Conservation (phyloP, 92 coral and sea anemone genomes). For the Virgularia gustaviana region DNA sequence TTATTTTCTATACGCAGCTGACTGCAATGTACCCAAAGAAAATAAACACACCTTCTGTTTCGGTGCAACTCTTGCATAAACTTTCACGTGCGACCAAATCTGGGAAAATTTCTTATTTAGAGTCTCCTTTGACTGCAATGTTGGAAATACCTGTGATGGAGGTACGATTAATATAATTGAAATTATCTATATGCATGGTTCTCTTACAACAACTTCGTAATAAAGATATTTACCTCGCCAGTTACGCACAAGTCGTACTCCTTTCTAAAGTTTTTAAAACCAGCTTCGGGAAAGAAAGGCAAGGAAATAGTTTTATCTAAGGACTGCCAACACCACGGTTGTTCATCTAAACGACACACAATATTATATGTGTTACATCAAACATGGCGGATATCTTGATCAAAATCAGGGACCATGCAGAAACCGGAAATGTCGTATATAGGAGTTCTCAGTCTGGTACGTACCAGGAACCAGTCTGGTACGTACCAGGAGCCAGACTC, state of each 20-base stretch:
- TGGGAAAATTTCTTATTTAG: conserved; percentile 57
- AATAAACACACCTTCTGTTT: conserved; percentile 99
- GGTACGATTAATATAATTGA: too few species aligned
- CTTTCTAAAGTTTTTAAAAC: conserved; percentile 56
- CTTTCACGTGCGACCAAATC: conserved; percentile 69
- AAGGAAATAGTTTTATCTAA: conserved; percentile 75
- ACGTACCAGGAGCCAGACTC: too few species aligned
- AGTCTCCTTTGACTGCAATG: conserved; percentile 54
- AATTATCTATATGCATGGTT: too few species aligned
- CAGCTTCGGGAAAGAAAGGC: conserved; percentile 78
- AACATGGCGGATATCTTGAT: too few species aligned
- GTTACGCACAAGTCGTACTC: conserved; percentile 89
- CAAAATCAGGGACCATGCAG: too few species aligned
- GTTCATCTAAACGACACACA: conserved; percentile 50
- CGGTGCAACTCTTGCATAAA: conserved; percentile 95
- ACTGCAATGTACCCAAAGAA: too few species aligned
- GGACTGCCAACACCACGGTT: conserved; percentile 92
- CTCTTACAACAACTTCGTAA: background rate
- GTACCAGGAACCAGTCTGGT: too few species aligned
- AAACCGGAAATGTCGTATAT: too few species aligned
- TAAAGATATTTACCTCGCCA: conserved; percentile 69
- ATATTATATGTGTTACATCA: background rate
- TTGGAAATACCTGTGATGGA: conserved; percentile 70
- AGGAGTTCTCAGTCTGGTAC: too few species aligned
- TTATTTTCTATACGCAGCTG: too few species aligned